Percentiles rank a stretch among this genome's conserved stretches.
These are phyloP conservation scores for Dryobotodes eremita DNA, from an alignment of 2,888 invertebrate genomes.

Conservation along the genomic window DNA sequence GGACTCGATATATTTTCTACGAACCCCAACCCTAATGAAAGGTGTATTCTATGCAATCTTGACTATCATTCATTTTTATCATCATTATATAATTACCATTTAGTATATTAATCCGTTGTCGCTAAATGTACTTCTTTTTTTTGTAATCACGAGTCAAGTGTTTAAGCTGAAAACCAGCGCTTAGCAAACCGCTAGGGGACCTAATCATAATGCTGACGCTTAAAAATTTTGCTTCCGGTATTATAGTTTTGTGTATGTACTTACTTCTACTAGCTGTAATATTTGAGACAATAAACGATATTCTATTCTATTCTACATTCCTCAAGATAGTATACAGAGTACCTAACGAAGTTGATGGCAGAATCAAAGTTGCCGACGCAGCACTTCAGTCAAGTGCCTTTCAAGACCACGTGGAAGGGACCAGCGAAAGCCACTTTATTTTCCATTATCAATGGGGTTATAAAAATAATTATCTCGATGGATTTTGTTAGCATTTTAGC, in stretches of 20 bases:
- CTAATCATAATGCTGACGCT: not conserved
- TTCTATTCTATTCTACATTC: not conserved
- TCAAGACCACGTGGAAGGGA: not conserved
- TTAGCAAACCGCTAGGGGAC: not conserved
- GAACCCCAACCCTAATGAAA: not conserved
- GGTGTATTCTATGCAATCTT: not conserved
- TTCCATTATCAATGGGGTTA: not conserved
- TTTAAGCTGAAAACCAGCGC: not conserved
- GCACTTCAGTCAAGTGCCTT: slow-evolving; percentile 23
- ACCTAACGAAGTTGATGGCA: slow-evolving; percentile 24
- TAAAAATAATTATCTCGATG: not conserved
- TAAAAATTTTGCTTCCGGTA: not conserved
- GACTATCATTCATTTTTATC: no score
- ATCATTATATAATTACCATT: no score
- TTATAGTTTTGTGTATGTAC: not conserved
- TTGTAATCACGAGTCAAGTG: no score
- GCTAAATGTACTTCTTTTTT: no score
- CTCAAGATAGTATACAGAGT: not conserved
- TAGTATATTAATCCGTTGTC: no score
- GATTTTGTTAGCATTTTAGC: not conserved
- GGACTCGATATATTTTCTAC: not conserved
- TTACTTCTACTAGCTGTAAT: no score
- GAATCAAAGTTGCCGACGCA: slow-evolving; percentile 13
- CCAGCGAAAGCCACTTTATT: slow-evolving; percentile 4
- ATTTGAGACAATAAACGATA: no score